Base-by-base conservation (phyloP, 2,113 vertebrate genomes). In the Channa maculata region DNA sequence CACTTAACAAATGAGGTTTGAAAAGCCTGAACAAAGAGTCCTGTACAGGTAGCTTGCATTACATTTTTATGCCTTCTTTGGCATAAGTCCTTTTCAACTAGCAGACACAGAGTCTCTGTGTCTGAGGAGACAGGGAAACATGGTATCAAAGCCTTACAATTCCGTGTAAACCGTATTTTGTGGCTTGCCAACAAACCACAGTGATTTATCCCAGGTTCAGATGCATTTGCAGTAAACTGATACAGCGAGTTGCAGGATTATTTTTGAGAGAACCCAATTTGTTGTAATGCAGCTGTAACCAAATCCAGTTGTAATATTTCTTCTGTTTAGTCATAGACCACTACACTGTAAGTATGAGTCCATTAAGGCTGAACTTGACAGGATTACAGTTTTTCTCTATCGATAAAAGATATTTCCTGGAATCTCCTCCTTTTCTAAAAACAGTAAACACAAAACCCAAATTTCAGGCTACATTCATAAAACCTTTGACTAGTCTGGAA, bases 81-180 rank as follows among this genome's bases (percentile, higher is more conserved):
- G 24, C 24, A 24, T 24, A 24, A 24, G 24, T 24, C 24, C 24
- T 24, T 24, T 24, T 24, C 24, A 24, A 24, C 24, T 24, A 24
- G 24, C 24, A 24, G 24, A 48, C 3, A 12, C 72, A 79, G 73
- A 86, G 76, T 75, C 85, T 76, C 14, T 75, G 9, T 82, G 86
- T 86, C 83, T 80, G 63, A 61, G 58, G 55, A 73, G 33, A 50
- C 14, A 67, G 50, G 49, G 11, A 41, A 64, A 60, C 34, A 45
- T 48, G 39, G 15, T 39, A 68, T 70, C 60, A 75, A 74, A 80
- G 39, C n/a, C 14, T 55, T 24, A 49, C 24, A 54, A 7, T 58
- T 43, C 11, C 8, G 34, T 55, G 33, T 46, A 75, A 76, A 71
- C 8, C 38, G 49, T 63, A 38, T 71, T 84, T 66, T 82, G 72